Percentiles rank a stretch among this genome's conserved stretches.
Evolutionary conservation across 2,888 invertebrate species (phyloP).

Genomic region (Eristalinus aeneus): DNA sequence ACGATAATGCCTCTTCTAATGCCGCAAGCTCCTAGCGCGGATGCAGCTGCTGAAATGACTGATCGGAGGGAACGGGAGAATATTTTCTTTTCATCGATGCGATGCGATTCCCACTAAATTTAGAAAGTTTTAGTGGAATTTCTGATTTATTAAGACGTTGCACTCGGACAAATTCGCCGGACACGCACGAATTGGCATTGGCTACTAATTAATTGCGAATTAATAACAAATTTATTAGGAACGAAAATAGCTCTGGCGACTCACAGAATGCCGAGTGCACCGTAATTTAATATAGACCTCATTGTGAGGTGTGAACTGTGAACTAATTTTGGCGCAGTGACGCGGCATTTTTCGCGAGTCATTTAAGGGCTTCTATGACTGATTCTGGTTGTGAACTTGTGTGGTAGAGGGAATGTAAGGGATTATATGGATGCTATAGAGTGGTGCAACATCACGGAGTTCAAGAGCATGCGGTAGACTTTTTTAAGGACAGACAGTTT

Average conservation of each 20-base stretch:
- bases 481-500: no score
- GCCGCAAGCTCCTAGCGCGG: not conserved
- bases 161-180: constrained; percentile 3
- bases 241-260: constrained; percentile 25
- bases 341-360: not conserved
- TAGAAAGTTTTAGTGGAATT: constrained; percentile 49
- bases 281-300: constrained; percentile 8
- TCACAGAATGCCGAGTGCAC: constrained; percentile 21
- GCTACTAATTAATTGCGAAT: constrained; percentile 38
- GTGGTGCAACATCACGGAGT: no score
- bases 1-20: not conserved
- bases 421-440: not conserved
- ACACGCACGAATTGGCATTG: constrained; percentile 46
- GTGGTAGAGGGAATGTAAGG: not conserved
- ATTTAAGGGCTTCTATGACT: not conserved
- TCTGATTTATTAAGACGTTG: constrained; percentile 49
- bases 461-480: no score
- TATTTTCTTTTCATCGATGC: constrained; percentile 59
- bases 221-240: constrained; percentile 50
- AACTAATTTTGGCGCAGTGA: not conserved
- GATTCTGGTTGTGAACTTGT: not conserved
- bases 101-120: constrained; percentile 53
- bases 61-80: constrained; percentile 47
- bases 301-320: not conserved
- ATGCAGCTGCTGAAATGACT: constrained; percentile 63